Evolutionary conservation across 1,140 invertebrate species (phyloP).

Genomic region (Sminthurides bifidus): DNA sequence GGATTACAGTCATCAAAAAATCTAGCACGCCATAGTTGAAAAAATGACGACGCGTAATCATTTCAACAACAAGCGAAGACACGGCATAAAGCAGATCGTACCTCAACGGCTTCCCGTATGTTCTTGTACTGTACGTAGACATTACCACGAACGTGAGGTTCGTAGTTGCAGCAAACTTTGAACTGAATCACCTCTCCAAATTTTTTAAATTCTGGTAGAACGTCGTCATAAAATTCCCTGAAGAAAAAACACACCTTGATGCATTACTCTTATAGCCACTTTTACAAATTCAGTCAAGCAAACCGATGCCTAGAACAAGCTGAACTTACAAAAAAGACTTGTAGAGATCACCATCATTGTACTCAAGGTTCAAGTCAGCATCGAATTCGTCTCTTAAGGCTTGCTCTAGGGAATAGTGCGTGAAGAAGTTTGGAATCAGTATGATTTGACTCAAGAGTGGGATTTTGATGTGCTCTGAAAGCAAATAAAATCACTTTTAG

Average conservation of each 20-base stretch:
- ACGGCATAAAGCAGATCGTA: neutral
- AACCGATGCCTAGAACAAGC: too few relatives aligned
- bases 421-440: constrained; percentile 70
- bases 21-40: neutral
- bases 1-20: too few relatives aligned
- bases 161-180: constrained; percentile 73
- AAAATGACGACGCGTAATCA: neutral
- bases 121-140: constrained; percentile 72
- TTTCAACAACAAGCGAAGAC: neutral
- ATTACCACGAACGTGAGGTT: constrained; percentile 77
- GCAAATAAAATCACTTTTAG: constrained; percentile 21
- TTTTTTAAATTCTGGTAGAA: constrained; percentile 66
- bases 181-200: constrained; percentile 68
- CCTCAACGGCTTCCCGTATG: constrained; percentile 52
- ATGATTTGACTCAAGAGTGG: constrained; percentile 55
- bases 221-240: constrained; percentile 76
- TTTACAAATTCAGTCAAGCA: too few relatives aligned
- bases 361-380: constrained; percentile 68
- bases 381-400: constrained; percentile 61
- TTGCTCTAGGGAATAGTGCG: constrained; percentile 65
- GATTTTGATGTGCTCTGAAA: constrained; percentile 61
- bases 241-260: constrained; percentile 17
- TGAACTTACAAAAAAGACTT: constrained; percentile 49
- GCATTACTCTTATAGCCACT: too few relatives aligned
- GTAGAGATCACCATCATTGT: constrained; percentile 67